Conservation (phyloP, 1,140 invertebrate species). For the Procambarus clarkii region DNA sequence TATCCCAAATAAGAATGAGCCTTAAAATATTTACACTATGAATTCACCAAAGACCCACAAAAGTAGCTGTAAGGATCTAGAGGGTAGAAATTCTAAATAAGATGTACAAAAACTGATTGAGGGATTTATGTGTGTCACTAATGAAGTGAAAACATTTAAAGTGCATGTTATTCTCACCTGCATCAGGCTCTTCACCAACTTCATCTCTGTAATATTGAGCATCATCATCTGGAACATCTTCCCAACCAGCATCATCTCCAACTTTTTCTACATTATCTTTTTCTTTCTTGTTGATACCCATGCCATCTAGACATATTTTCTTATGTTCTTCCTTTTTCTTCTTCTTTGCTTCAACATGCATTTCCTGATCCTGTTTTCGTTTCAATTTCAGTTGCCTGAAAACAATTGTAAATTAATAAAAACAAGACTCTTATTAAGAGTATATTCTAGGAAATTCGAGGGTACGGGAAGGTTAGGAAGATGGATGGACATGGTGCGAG, state of each 20-base stretch:
- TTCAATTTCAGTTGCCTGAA: slow-evolving; percentile 48
- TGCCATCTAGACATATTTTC: slow-evolving; percentile 45
- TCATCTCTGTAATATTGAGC: slow-evolving; percentile 50
- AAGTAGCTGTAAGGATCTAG: not conserved
- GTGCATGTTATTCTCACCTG: slow-evolving; percentile 1
- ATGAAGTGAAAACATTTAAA: not conserved
- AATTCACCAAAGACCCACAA: not conserved
- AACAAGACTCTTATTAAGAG: not conserved
- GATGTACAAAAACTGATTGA: not conserved
- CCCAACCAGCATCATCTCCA: not conserved
- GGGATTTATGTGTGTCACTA: not conserved
- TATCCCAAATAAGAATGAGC: not conserved
- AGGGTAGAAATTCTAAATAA: not conserved
- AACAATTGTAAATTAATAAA: not conserved
- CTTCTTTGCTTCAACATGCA: slow-evolving; percentile 42
- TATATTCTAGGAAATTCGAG: too few relatives aligned
- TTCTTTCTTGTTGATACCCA: slow-evolving; percentile 15
- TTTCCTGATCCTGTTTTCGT: slow-evolving; percentile 40
- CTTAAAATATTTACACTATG: not conserved
- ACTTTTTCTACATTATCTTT: not conserved
- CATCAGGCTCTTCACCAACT: slow-evolving; percentile 51
- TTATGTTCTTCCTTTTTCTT: slow-evolving; percentile 54
- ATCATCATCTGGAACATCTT: slow-evolving; percentile 32
- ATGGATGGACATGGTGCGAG: too few relatives aligned
- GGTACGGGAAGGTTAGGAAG: too few relatives aligned